phyloP scores from a whole-genome alignment of 2,888 invertebrate species.

The Thymelicus acteon region DNA sequence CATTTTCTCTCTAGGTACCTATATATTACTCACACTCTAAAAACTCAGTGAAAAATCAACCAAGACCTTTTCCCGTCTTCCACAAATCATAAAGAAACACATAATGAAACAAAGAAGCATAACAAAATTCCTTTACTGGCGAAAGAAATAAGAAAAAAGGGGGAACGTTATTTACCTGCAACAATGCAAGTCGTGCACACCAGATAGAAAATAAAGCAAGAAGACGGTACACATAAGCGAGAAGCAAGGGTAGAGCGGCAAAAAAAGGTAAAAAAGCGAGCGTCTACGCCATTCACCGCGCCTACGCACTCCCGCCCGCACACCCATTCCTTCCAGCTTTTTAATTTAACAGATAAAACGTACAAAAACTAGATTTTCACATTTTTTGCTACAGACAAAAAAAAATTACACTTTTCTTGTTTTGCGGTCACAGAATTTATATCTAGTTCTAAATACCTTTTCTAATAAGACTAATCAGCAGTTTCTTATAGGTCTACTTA shows the following conservation, averaged over 20 bases:
- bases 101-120: constrained; percentile 42
- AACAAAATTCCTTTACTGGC: constrained; percentile 58
- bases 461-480: no score
- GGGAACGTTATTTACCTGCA: constrained; percentile 76
- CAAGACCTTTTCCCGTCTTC: neutral
- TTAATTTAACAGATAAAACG: constrained; percentile 33
- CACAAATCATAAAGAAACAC: constrained; percentile 34
- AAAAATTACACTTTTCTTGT: no score
- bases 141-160: constrained; percentile 70
- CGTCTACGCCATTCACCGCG: constrained; percentile 44
- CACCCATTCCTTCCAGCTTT: constrained; percentile 32
- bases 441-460: no score
- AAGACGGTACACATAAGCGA: constrained; percentile 58
- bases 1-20: no score
- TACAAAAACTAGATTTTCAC: constrained; percentile 21
- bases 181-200: constrained; percentile 60
- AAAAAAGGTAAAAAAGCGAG: constrained; percentile 59
- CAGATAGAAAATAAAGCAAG: constrained; percentile 69
- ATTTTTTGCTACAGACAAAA: neutral
- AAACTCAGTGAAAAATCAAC: neutral
- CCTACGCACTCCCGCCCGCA: constrained; percentile 47
- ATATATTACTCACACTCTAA: neutral
- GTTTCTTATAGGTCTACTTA: no score
- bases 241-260: constrained; percentile 73
- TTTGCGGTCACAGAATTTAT: no score